Percentiles rank a stretch among this genome's conserved stretches.
Evolutionary conservation across 2,113 vertebrate species (phyloP).

Genomic region (Tyrannus savana): DNA sequence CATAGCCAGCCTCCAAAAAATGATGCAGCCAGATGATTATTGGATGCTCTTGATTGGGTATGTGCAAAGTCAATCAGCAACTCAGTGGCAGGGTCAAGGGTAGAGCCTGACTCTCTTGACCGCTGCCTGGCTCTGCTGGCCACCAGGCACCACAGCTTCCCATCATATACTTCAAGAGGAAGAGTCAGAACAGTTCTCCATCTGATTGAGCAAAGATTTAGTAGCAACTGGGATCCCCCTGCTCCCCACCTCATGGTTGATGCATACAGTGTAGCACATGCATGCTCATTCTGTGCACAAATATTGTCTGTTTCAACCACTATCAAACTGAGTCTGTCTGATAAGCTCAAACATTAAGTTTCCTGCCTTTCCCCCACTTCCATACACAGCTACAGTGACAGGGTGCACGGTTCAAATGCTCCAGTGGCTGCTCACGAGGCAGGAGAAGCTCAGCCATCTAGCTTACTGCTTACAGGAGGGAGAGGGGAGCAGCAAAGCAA

Average conservation of each 20-base stretch:
- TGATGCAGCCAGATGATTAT: not conserved
- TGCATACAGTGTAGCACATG: rapidly evolving
- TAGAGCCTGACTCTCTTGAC: not conserved
- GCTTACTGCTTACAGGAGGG: not conserved
- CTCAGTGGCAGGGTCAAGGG: not conserved
- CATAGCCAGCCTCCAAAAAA: not conserved
- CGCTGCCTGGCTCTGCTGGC: rapidly evolving
- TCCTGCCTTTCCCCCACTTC: not conserved
- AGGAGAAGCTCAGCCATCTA: not conserved
- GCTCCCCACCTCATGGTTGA: not conserved
- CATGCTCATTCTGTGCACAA: not conserved
- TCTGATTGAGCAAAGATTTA: not conserved
- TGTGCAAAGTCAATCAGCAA: not conserved
- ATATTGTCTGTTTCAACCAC: not conserved
- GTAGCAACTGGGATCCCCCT: not conserved
- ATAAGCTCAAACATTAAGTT: not conserved
- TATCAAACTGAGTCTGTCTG: not conserved
- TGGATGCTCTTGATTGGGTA: not conserved
- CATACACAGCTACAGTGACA: not conserved
- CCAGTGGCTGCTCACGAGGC: rapidly evolving
- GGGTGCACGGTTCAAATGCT: rapidly evolving
- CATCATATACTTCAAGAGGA: not conserved
- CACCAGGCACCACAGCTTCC: not conserved
- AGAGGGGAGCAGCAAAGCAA: not conserved
- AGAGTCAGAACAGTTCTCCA: not conserved